These are phyloP conservation scores for Pseudonaja textilis DNA, from an alignment of 2,113 vertebrate genomes.

Conservation along the genomic window DNA sequence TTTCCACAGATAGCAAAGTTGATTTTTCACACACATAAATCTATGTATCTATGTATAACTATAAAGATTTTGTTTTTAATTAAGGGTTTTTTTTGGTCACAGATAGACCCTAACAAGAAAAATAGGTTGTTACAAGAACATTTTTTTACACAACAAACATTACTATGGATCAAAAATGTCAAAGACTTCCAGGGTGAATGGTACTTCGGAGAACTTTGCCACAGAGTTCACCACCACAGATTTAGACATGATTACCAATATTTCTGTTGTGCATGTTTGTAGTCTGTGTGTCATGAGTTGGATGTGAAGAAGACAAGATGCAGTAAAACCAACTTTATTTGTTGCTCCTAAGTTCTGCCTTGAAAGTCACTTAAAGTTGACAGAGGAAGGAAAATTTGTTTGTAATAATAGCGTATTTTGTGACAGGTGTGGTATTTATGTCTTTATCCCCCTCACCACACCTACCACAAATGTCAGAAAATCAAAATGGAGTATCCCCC, in stretches of 20 bases:
- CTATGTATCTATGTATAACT: neutral
- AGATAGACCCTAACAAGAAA: neutral
- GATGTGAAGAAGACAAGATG: neutral
- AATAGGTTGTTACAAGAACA: neutral
- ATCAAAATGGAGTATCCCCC: neutral
- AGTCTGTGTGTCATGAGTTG: neutral
- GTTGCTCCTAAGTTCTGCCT: neutral
- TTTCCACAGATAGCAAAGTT: neutral
- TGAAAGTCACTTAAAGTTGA: neutral
- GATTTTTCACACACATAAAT: neutral
- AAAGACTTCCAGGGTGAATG: neutral
- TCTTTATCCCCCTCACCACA: neutral
- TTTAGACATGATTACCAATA: neutral
- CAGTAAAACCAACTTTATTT: neutral
- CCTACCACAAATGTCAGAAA: neutral
- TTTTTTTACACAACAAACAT: neutral
- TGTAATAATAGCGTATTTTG: neutral
- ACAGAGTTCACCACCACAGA: neutral
- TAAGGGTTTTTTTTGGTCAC: neutral
- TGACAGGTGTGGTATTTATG: neutral
- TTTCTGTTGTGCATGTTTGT: neutral
- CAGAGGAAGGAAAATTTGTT: neutral
- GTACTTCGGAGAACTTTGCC: neutral
- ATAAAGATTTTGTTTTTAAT: neutral
- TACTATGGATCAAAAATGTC: neutral